phyloP scores from a whole-genome alignment of 1,140 invertebrate species.

The Cylas formicarius region DNA sequence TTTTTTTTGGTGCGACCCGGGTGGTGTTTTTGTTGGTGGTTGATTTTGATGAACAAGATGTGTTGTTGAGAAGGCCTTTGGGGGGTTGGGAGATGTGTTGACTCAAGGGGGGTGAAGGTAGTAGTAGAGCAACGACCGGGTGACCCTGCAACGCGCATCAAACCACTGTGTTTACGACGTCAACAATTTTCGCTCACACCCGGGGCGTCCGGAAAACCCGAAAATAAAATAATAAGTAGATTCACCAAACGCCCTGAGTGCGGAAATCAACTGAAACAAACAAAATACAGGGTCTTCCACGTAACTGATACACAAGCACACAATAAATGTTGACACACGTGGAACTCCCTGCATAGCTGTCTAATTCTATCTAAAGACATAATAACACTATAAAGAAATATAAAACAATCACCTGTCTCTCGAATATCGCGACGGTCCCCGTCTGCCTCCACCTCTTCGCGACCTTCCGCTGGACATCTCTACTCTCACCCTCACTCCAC shows the following conservation, averaged over 20 bases:
- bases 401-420: constrained; percentile 42
- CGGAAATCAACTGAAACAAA: constrained; percentile 5
- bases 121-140: constrained; percentile 37
- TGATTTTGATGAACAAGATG: constrained; percentile 26
- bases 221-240: constrained; percentile 4
- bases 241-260: constrained; percentile 1
- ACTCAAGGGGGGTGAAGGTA: constrained; percentile 28
- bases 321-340: background rate
- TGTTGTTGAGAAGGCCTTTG: constrained; percentile 32
- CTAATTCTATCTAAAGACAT: constrained; percentile 3
- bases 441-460: constrained; percentile 54
- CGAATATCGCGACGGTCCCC: constrained; percentile 47
- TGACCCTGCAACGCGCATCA: constrained; percentile 42
- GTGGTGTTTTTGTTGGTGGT: constrained; percentile 11
- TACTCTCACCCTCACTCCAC: constrained; percentile 73
- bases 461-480: constrained; percentile 84
- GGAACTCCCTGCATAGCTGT: background rate
- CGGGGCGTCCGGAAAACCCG: too few relatives aligned
- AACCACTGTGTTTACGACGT: constrained; percentile 27
- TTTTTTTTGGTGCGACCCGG: constrained; percentile 10
- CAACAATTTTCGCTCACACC: too few relatives aligned
- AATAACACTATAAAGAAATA: constrained; percentile 10
- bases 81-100: constrained; percentile 35
- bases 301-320: constrained; percentile 9
- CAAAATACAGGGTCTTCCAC: constrained; percentile 2